A percentile compares a stretch with the other conserved stretches of the same genome.
Evolutionary conservation across 1,140 invertebrate genomes (phyloP).

Genomic region (Parapsyche elsis): DNA sequence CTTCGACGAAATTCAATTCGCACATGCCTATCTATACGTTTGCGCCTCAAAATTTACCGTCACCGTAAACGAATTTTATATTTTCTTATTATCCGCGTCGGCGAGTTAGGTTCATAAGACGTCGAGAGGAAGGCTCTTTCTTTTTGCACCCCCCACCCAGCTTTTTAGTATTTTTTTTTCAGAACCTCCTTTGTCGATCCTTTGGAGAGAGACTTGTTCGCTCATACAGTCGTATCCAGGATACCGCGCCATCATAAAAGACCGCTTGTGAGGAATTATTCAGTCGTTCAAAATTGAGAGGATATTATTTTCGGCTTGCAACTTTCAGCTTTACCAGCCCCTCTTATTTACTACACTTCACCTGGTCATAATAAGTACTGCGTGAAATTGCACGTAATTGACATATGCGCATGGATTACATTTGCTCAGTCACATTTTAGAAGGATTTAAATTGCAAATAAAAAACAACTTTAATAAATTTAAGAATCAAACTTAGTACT

Average conservation of each 20-base stretch:
- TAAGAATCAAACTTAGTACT: no score
- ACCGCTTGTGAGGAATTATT: slow-evolving; percentile 51
- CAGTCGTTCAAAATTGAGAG: slow-evolving; percentile 51
- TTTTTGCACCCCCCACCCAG: not conserved
- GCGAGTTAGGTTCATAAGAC: slow-evolving; percentile 33
- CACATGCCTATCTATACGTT: not conserved
- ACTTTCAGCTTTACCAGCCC: not conserved
- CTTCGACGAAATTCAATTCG: not conserved
- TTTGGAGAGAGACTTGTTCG: slow-evolving; percentile 13
- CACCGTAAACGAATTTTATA: slow-evolving; percentile 35
- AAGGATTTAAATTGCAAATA: no score
- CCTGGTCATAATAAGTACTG: not conserved
- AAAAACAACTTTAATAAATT: no score
- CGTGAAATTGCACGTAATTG: not conserved
- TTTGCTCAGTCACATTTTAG: no score
- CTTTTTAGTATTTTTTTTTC: not conserved
- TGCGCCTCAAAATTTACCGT: not conserved
- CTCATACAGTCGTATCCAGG: slow-evolving; percentile 44
- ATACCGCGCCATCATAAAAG: slow-evolving; percentile 49
- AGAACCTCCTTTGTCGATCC: not conserved
- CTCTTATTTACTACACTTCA: not conserved
- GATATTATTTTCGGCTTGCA: slow-evolving; percentile 39
- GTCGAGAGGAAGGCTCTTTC: not conserved
- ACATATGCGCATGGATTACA: not conserved
- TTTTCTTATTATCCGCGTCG: slow-evolving; percentile 29